These are phyloP conservation scores for Ammospiza nelsoni DNA, from an alignment of 2,113 vertebrate species.

Conservation along the genomic window DNA sequence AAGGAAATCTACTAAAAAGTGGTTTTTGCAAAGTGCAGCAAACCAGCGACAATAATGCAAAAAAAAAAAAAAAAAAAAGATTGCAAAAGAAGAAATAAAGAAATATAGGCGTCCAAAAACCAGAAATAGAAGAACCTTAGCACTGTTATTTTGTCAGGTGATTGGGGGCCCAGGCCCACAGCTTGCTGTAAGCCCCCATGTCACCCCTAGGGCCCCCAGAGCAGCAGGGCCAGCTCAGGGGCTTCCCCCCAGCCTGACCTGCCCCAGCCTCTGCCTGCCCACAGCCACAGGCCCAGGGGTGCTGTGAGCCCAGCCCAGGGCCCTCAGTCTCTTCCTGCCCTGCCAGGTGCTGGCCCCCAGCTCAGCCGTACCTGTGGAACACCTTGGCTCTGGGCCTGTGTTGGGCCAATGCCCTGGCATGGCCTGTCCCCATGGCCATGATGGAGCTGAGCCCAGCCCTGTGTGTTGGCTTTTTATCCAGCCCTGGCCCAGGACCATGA, in stretches of 20 bases:
- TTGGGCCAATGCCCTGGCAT: background rate
- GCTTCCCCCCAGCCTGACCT: rapidly evolving
- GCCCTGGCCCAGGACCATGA: background rate
- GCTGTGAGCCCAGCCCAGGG: background rate
- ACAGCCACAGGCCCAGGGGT: background rate
- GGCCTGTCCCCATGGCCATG: rapidly evolving
- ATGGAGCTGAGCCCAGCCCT: background rate
- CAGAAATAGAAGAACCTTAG: background rate
- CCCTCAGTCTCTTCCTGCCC: background rate
- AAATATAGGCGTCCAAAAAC: background rate
- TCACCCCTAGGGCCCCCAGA: rapidly evolving
- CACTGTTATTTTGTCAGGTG: background rate
- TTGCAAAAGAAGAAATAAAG: background rate
- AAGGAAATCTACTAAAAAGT: background rate
- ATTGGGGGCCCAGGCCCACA: rapidly evolving
- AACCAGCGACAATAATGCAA: background rate
- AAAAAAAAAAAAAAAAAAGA: background rate
- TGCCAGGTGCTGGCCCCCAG: background rate
- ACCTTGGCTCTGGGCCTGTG: background rate
- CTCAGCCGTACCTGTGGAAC: background rate
- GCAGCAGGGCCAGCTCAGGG: rapidly evolving
- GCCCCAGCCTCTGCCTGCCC: background rate
- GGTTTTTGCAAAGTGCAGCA: background rate
- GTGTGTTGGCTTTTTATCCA: background rate
- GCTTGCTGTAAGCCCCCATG: rapidly evolving